Base-by-base conservation (phyloP, 2,113 vertebrate genomes). In the Ophthalmolycus amberensis region DNA sequence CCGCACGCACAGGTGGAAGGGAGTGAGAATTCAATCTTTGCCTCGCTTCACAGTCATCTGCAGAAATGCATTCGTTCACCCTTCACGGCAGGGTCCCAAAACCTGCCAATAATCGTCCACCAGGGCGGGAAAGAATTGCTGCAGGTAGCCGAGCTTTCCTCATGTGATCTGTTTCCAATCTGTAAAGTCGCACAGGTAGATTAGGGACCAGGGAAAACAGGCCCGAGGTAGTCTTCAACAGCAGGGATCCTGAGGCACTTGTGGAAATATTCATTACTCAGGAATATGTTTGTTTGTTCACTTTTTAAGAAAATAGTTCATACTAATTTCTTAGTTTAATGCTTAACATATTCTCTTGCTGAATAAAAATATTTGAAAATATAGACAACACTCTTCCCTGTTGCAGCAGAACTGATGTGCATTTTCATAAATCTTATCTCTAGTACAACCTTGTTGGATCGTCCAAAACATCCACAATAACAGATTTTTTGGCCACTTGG, bases 11-110 rank as follows among this genome's bases (percentile, higher is more conserved):
- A 82, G 78, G 91, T 59, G 32, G 87, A 71, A 69, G 70, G 80
- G 85, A 91, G 89, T 87, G 91, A 94, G 92, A 91, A 77, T 62
- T 94, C 72, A 95, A 95, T 95, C 92, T 94, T 90, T 93, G 86
- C 25, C 25, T 16, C 89, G 85, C 85, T 86, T 94, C 92, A 83
- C 85, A 93, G 88, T 95, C 85, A 92, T 91, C 84, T 95, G 87
- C 74, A 88, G 90, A 94, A 94, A 94, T 79, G 88, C 85, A 34
- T 93, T 93, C 85, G 88, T 93, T 94, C 91, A 37, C 77, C 85
- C 83, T 91, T 93, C 50, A 69, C 52, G 58, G 86, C 77, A 77
- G 75, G 84, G 87, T 80, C 88, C 90, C 89, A 85, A 86, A 89
- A 86, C 67, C 88, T 93, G 81, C 85, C 87, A 84, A 84, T 93